A percentile compares a stretch with the other conserved stretches of the same genome.
Conservation (phyloP, 1,140 invertebrate species). For the Musca vetustissima region DNA sequence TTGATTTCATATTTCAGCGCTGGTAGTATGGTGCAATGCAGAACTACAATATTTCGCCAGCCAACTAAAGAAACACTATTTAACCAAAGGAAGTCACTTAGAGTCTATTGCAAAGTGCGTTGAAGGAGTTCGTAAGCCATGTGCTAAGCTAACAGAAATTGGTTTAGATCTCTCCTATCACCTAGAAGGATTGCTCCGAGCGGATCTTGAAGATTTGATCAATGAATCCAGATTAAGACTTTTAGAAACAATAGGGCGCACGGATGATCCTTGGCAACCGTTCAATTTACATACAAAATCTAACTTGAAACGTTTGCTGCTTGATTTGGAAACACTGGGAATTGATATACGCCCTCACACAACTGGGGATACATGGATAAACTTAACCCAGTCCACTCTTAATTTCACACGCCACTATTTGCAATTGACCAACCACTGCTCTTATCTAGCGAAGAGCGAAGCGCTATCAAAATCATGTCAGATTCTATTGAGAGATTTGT, state of each 20-base stretch:
- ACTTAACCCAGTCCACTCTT: conserved; percentile 51
- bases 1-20: conserved; percentile 63
- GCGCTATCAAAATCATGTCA: conserved; percentile 44
- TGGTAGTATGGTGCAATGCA: conserved; percentile 87
- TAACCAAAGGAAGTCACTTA: conserved; percentile 84
- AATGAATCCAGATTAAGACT: conserved; percentile 55
- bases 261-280: conserved; percentile 75
- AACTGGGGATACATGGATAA: conserved; percentile 54
- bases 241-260: conserved; percentile 69
- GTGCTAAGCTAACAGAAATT: conserved; percentile 66
- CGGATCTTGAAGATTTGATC: conserved; percentile 61
- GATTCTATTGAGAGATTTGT: conserved; percentile 42
- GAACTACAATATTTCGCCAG: conserved; percentile 82
- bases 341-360: conserved; percentile 52
- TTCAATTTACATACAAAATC: conserved; percentile 67
- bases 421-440: conserved; percentile 49
- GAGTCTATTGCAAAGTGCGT: conserved; percentile 87
- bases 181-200: conserved; percentile 75
- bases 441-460: conserved; percentile 46
- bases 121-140: conserved; percentile 72
- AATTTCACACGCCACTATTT: conserved; percentile 51
- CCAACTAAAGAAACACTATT: conserved; percentile 86
- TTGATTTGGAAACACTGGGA: conserved; percentile 58
- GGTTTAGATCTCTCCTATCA: conserved; percentile 74
- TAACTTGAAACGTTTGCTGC: conserved; percentile 57